phyloP scores from a whole-genome alignment of 2,797 vertebrate species.

The Muscicapa comitata region DNA sequence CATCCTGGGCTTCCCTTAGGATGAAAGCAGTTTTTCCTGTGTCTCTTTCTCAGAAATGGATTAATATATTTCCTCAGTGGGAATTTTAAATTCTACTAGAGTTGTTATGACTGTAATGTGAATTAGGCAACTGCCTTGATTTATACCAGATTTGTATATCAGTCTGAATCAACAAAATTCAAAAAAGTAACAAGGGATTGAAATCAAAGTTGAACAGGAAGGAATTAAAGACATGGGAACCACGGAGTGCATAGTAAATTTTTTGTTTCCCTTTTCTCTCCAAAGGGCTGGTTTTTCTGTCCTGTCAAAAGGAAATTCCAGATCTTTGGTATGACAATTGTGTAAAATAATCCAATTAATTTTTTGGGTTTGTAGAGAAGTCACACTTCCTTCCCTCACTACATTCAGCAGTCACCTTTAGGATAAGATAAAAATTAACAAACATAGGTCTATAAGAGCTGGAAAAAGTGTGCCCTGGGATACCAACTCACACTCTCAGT shows the following conservation, averaged over 20 bases:
- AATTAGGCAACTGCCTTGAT: neutral
- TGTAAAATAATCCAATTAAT: neutral
- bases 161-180: neutral
- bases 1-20: neutral
- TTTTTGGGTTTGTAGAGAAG: neutral
- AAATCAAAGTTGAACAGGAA: neutral
- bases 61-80: neutral
- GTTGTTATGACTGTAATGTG: neutral
- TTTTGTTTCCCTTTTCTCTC: neutral
- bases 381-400: neutral
- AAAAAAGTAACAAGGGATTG: neutral
- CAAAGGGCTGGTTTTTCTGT: neutral
- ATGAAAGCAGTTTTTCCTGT: neutral
- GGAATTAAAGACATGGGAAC: neutral
- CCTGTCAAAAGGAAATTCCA: neutral
- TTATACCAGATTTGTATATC: neutral
- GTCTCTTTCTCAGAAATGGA: neutral
- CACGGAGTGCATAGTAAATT: neutral
- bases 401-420: neutral
- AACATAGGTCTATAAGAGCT: accelerated
- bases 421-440: neutral
- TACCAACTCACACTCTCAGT: neutral
- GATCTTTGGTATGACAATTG: neutral
- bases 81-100: neutral
- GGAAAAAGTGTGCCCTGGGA: neutral